phyloP scores from a whole-genome alignment of 2,888 invertebrate species.

The Rhyacophila evoluta region DNA sequence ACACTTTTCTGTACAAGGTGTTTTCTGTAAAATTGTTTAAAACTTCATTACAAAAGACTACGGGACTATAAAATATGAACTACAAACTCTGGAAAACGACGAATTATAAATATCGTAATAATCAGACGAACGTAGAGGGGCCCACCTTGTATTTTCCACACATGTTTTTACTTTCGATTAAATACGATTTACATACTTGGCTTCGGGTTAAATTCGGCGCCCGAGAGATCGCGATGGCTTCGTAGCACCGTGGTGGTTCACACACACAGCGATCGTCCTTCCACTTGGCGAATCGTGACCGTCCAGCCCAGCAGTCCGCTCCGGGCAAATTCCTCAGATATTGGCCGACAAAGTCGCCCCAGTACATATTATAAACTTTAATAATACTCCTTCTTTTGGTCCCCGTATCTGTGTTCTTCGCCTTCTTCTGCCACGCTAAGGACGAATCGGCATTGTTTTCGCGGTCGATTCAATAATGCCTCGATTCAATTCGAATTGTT shows the following conservation, averaged over 20 bases:
- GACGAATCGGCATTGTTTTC: neutral
- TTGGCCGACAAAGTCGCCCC: constrained; percentile 25
- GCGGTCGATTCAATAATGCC: too few species aligned
- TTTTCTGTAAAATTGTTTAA: too few species aligned
- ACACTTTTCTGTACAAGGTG: too few species aligned
- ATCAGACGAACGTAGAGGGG: too few species aligned
- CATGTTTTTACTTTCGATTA: neutral
- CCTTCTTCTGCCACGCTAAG: neutral
- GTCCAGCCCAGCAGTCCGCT: constrained; percentile 40
- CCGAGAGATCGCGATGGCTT: neutral
- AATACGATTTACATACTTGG: neutral
- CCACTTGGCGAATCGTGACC: constrained; percentile 45
- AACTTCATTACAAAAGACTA: too few species aligned
- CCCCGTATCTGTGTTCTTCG: neutral
- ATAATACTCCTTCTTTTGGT: constrained; percentile 1
- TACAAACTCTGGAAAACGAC: too few species aligned
- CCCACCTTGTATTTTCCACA: too few species aligned
- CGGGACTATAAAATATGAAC: too few species aligned
- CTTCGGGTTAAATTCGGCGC: neutral
- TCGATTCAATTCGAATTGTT: too few species aligned
- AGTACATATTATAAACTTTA: constrained; percentile 1
- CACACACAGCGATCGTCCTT: constrained; percentile 36
- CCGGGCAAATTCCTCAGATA: constrained; percentile 43
- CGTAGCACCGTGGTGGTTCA: neutral
- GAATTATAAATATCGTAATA: too few species aligned